A percentile compares a stretch with the other conserved stretches of the same genome.
These are phyloP conservation scores for Amphiprion clarkii DNA, from an alignment of 2,797 vertebrate species.

Conservation along the genomic window DNA sequence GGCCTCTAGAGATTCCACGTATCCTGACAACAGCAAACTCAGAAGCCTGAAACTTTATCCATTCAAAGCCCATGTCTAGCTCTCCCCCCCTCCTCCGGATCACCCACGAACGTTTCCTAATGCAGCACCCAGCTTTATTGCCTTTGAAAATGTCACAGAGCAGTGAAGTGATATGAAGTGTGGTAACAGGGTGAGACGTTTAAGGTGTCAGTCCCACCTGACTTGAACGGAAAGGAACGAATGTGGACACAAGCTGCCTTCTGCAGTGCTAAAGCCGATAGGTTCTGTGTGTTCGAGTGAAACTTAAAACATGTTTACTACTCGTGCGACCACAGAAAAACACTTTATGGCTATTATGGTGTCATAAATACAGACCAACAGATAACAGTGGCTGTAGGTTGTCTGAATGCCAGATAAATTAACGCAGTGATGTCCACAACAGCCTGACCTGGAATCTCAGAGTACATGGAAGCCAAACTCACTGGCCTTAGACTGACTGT, in stretches of 20 bases:
- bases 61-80: conserved; percentile 2
- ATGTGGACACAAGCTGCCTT: conserved; percentile 2
- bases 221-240: conserved; percentile 20
- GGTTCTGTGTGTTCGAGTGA: neutral
- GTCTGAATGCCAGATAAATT: conserved; percentile 4
- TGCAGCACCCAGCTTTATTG: neutral
- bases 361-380: neutral
- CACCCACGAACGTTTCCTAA: neutral
- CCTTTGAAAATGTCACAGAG: conserved; percentile 27
- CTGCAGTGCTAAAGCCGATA: conserved; percentile 19
- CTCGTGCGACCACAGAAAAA: neutral
- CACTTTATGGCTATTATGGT: neutral
- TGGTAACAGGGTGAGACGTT: conserved; percentile 21
- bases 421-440: conserved; percentile 9
- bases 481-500: too few relatives aligned
- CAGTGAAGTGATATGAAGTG: conserved; percentile 28
- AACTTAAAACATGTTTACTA: neutral
- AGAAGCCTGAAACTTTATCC: conserved; percentile 39
- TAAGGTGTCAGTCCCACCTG: conserved; percentile 35
- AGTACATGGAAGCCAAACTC: neutral
- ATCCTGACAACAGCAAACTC: conserved; percentile 3
- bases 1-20: conserved; percentile 28
- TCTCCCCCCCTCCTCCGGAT: neutral
- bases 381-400: conserved; percentile 2
- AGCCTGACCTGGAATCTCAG: conserved; percentile 23